Percentiles rank a stretch among this genome's conserved stretches.
phyloP scores from a whole-genome alignment of 2,113 vertebrate genomes.

The Myotis yumanensis region DNA sequence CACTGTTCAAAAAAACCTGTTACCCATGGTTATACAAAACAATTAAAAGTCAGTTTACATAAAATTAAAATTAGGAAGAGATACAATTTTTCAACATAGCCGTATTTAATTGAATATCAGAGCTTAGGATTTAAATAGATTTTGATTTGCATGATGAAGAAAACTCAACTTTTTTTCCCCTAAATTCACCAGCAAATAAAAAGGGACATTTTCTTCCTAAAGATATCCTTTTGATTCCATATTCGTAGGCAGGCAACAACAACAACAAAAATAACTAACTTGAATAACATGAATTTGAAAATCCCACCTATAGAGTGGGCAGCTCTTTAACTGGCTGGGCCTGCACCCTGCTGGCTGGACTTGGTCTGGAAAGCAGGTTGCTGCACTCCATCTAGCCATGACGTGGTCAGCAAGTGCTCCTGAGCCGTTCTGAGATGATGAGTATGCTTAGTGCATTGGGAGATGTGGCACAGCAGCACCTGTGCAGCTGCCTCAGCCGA shows the following conservation, averaged over 20 bases:
- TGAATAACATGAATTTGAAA: conserved; percentile 38
- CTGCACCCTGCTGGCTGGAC: too few species aligned
- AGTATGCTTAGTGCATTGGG: not conserved
- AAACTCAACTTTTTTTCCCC: not conserved
- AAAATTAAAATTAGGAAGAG: conserved; percentile 68
- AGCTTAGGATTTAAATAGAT: conserved; percentile 62
- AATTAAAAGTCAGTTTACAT: conserved; percentile 72
- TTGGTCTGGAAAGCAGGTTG: not conserved
- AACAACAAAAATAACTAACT: not conserved
- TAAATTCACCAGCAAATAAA: conserved; percentile 30
- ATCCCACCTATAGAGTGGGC: not conserved
- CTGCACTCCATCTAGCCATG: not conserved
- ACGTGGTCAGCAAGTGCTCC: not conserved
- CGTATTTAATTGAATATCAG: conserved; percentile 59
- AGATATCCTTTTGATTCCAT: not conserved
- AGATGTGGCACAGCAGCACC: not conserved
- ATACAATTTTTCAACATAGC: conserved; percentile 59
- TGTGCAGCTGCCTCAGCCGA: not conserved
- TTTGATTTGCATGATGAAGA: conserved; percentile 62
- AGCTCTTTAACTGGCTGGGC: not conserved
- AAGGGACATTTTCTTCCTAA: conserved; percentile 10
- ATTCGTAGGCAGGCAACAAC: not conserved
- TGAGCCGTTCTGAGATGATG: not conserved
- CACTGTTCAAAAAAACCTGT: conserved; percentile 58
- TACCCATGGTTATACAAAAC: conserved; percentile 60